Evolutionary conservation across 2,888 invertebrate species (phyloP).

Genomic region (Ophion slaviceki): DNA sequence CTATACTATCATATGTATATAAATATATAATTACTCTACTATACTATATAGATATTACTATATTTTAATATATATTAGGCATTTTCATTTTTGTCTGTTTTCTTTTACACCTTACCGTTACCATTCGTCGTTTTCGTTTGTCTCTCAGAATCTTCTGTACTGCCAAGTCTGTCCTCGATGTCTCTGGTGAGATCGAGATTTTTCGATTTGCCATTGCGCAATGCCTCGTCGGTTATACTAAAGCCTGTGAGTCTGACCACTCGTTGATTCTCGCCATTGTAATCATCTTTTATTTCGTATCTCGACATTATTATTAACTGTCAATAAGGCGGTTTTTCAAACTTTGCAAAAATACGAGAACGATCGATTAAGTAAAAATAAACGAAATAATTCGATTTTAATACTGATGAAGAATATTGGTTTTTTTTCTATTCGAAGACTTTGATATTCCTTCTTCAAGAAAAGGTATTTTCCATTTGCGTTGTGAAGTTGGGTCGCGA

Average conservation of each 20-base stretch:
- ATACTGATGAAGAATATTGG: conserved; percentile 26
- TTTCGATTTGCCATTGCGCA: conserved; percentile 68
- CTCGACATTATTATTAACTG: conserved; percentile 72
- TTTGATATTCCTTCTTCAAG: conserved; percentile 36
- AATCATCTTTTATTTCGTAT: conserved; percentile 78
- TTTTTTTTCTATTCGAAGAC: conserved; percentile 16
- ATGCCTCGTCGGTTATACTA: conserved; percentile 71
- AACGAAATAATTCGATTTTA: conserved; percentile 7
- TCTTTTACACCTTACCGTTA: conserved; percentile 69
- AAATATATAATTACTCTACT: too few species aligned
- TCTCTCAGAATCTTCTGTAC: conserved; percentile 64
- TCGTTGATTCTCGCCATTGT: conserved; percentile 73
- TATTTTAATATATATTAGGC: background rate
- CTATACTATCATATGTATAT: too few species aligned
- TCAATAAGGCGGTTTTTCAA: conserved; percentile 3
- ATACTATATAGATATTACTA: too few species aligned
- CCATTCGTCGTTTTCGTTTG: conserved; percentile 67
- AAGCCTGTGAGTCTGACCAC: conserved; percentile 79
- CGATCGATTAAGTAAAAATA: conserved; percentile 9
- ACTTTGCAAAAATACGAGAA: conserved; percentile 18
- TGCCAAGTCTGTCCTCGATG: conserved; percentile 72
- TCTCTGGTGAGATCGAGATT: conserved; percentile 68
- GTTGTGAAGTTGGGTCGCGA: conserved; percentile 37
- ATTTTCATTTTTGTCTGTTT: background rate
- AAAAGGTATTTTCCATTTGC: conserved; percentile 72